Base-by-base conservation (phyloP, 2,113 vertebrate genomes). In the Perca flavescens region DNA sequence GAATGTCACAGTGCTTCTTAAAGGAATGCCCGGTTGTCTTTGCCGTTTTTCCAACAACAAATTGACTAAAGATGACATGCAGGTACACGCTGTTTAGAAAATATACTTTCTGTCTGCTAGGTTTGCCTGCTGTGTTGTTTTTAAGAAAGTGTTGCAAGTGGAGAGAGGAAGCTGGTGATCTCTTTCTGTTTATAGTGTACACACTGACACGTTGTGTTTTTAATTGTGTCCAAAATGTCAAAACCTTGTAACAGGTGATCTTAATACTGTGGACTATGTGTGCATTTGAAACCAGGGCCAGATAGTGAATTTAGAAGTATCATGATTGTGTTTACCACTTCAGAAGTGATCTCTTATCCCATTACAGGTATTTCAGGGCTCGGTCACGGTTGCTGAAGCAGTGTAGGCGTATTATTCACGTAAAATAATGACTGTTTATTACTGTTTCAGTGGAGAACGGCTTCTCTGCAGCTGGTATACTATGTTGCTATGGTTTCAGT, bases 21-120 rank as follows among this genome's bases (percentile, higher is more conserved):
- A 53, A 46, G 40, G 0, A 36, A 15, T 36, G 5, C 1, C 13
- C 16, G 19, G 7, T 54, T n/a, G 36, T 43, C 5, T 28, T 14
- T 19, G 40, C 16, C 11, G 2, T 71, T 34, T 34, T 21, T 60
- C 6, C 3, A 40, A n/a, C 36, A 11, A 31, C 22, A 63, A 9
- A 22, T 6, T 58, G 25, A 25, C 8, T 25, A 12, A 6, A 13
- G 15, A 22, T 4, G 25, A 9, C 31, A 25, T 64, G 43, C 25
- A 66, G 34, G 14, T 13, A 28, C 12, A 50, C 17, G 15, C 60
- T 67, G 64, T 71, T 83, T 66, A 40, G 57, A 62, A 80, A 72
- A 67, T 47, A 57, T 6, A 47, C 64, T 31, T 56, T 40, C 40
- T 25, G 19, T 46, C 34, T 40, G 19, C 17, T 17, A 6, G 3